Evolutionary conservation across 2,888 invertebrate species (phyloP).

Genomic region (Polydrusus cervinus): DNA sequence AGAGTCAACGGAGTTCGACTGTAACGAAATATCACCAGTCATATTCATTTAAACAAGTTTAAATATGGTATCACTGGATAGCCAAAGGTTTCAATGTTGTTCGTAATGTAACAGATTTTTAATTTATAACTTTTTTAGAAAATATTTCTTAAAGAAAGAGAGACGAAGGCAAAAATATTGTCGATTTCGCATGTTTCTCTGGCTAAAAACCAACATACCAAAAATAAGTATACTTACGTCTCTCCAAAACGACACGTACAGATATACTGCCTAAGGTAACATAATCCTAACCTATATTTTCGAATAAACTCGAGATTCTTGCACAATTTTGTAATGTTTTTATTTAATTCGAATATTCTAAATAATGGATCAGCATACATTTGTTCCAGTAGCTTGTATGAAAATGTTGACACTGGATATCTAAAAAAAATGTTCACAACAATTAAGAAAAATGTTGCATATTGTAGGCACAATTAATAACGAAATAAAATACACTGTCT

Average conservation of each 20-base stretch:
- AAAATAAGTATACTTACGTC: constrained; percentile 71
- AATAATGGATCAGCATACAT: constrained; percentile 87
- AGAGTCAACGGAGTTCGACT: too few species aligned
- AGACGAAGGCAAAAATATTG: too few species aligned
- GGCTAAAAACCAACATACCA: background rate
- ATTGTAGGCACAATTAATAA: too few species aligned
- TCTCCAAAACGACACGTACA: constrained; percentile 80
- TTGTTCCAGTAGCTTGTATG: constrained; percentile 83
- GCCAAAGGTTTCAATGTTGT: background rate
- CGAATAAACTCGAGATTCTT: constrained; percentile 77
- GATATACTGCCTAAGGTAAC: constrained; percentile 82
- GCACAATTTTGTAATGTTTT: constrained; percentile 78
- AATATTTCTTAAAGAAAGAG: too few species aligned
- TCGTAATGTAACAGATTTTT: too few species aligned
- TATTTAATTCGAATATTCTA: constrained; percentile 82
- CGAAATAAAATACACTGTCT: too few species aligned
- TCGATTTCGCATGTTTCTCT: background rate
- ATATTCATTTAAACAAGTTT: too few species aligned
- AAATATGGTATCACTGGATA: too few species aligned
- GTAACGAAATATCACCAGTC: too few species aligned
- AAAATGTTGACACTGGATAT: constrained; percentile 88
- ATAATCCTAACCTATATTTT: constrained; percentile 78
- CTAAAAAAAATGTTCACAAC: constrained; percentile 73
- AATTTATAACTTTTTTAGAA: too few species aligned
- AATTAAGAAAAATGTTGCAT: too few species aligned